Evolutionary conservation across 2,888 invertebrate species (phyloP).

Genomic region (Aricia artaxerxes): DNA sequence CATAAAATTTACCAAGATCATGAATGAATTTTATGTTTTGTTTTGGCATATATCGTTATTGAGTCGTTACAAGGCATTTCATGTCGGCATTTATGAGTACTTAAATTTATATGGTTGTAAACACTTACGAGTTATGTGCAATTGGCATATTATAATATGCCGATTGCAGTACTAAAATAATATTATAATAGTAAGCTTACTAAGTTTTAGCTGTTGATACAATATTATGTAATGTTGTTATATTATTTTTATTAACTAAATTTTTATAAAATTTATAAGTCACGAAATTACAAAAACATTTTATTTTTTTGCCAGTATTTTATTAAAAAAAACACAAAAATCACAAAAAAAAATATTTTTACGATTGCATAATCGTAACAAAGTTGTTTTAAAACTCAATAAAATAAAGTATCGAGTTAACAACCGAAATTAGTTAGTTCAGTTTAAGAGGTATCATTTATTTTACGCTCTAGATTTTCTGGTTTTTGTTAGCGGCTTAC

Average conservation of each 20-base stretch:
- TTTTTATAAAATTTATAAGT: too few species aligned
- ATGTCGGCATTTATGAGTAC: neutral
- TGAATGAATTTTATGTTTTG: slow-evolving; percentile 7
- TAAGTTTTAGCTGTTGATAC: too few species aligned
- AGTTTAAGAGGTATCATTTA: slow-evolving; percentile 45
- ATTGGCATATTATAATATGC: neutral
- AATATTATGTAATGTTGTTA: too few species aligned
- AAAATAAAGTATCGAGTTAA: neutral
- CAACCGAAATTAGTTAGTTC: neutral
- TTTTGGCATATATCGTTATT: neutral
- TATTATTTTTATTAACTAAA: too few species aligned
- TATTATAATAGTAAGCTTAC: neutral
- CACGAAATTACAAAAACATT: too few species aligned
- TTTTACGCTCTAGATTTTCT: slow-evolving; percentile 44
- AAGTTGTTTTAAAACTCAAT: neutral
- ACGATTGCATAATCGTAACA: neutral
- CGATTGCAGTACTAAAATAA: neutral
- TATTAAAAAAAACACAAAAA: too few species aligned
- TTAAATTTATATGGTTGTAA: neutral
- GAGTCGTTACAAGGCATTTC: neutral
- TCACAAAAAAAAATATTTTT: neutral
- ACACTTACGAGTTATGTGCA: neutral
- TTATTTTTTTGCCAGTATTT: too few species aligned
- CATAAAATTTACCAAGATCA: neutral
- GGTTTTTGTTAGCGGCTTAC: slow-evolving; percentile 36